Evolutionary conservation across 2,113 vertebrate species (phyloP).

Genomic region (Sander lucioperca): DNA sequence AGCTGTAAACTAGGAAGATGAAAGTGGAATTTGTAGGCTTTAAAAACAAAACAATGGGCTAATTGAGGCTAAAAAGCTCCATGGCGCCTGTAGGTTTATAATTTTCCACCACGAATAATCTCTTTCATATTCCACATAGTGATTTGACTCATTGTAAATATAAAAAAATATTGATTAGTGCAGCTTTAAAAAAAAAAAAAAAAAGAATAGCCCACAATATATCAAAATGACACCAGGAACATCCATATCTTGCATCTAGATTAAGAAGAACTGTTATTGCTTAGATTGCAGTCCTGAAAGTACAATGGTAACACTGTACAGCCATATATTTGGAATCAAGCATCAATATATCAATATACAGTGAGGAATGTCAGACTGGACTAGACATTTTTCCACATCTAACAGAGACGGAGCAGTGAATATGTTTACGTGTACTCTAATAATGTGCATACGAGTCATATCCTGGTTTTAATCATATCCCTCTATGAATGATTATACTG

Average conservation of each 20-base stretch:
- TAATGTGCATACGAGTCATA: background rate
- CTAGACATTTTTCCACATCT: background rate
- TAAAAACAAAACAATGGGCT: background rate
- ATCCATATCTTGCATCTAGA: background rate
- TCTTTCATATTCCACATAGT: background rate
- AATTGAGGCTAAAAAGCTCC: background rate
- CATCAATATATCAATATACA: background rate
- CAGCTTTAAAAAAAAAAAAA: background rate
- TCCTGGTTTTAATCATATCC: slow-evolving; percentile 1
- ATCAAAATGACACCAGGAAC: background rate
- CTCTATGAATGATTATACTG: slow-evolving; percentile 2
- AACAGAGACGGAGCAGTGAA: background rate
- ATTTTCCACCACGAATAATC: background rate
- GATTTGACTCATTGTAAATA: background rate
- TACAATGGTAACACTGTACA: background rate
- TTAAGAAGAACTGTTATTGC: background rate
- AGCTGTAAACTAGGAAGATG: background rate
- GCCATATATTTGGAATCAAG: background rate
- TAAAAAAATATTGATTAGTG: background rate
- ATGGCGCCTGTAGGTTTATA: background rate
- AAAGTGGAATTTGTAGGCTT: background rate
- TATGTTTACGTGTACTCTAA: background rate
- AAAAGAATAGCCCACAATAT: background rate
- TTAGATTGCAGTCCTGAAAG: background rate
- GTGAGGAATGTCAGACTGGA: background rate